phyloP scores from a whole-genome alignment of 2,888 invertebrate species.

The Arctia plantaginis region DNA sequence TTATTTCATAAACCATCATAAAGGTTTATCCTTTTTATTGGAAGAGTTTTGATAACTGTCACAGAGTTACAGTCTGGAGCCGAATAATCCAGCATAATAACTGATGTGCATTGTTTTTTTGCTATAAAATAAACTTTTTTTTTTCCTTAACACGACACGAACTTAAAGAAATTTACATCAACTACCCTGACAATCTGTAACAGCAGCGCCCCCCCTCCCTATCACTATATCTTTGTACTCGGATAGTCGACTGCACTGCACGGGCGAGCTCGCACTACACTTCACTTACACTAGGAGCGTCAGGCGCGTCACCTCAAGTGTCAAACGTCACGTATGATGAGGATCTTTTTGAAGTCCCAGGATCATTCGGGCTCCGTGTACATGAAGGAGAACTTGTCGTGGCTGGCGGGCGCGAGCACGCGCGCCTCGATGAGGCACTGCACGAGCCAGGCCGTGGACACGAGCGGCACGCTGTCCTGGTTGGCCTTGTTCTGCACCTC shows the following conservation, averaged over 20 bases:
- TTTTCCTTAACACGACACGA: neutral
- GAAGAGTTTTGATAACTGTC: too few species aligned
- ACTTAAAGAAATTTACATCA: neutral
- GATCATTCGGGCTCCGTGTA: slow-evolving; percentile 85
- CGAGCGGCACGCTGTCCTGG: slow-evolving; percentile 87
- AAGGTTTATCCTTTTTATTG: too few species aligned
- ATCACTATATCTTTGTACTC: slow-evolving; percentile 42
- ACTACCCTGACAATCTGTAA: slow-evolving; percentile 12
- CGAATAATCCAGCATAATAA: too few species aligned
- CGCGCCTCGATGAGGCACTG: slow-evolving; percentile 89
- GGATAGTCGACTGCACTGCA: slow-evolving; percentile 24
- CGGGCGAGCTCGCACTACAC: slow-evolving; percentile 38
- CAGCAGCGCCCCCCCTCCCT: slow-evolving; percentile 11
- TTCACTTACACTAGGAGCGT: slow-evolving; percentile 56
- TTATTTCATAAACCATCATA: too few species aligned
- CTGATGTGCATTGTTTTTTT: too few species aligned
- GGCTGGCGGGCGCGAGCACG: slow-evolving; percentile 78
- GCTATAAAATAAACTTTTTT: too few species aligned
- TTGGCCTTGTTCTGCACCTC: slow-evolving; percentile 85
- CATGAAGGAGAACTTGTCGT: slow-evolving; percentile 85
- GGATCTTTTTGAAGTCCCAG: slow-evolving; percentile 82
- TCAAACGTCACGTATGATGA: slow-evolving; percentile 83
- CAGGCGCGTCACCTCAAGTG: slow-evolving; percentile 66
- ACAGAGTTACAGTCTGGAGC: too few species aligned
- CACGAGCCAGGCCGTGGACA: slow-evolving; percentile 90